Percentiles rank a stretch among this genome's conserved stretches.
Evolutionary conservation across 2,113 vertebrate genomes (phyloP).

Genomic region (Ageneiosus marmoratus): DNA sequence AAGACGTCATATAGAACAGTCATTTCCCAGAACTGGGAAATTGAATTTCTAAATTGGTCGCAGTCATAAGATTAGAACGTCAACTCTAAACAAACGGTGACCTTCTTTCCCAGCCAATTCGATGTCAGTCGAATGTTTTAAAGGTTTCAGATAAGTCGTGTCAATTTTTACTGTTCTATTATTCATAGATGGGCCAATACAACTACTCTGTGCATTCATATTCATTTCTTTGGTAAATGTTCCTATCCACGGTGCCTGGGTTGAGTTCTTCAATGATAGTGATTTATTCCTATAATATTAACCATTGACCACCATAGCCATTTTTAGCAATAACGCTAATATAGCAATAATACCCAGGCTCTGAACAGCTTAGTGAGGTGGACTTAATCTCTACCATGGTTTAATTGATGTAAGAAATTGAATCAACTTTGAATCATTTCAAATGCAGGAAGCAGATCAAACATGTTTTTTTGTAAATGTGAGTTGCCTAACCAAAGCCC

Average conservation of each 20-base stretch:
- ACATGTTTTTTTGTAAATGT: not conserved
- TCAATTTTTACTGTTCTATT: not conserved
- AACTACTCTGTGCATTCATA: not conserved
- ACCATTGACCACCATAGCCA: not conserved
- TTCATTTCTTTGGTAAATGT: not conserved
- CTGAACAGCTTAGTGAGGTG: not conserved
- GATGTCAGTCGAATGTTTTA: not conserved
- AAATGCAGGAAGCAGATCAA: not conserved
- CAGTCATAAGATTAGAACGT: constrained; percentile 37
- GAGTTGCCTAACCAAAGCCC: not conserved
- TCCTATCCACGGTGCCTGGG: not conserved
- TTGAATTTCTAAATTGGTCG: constrained; percentile 46
- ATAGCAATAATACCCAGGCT: not conserved
- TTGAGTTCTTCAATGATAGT: not conserved
- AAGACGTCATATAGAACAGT: constrained; percentile 44
- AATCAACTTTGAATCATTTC: not conserved
- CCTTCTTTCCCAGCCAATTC: constrained; percentile 4
- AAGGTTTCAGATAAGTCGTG: not conserved
- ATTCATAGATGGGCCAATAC: not conserved
- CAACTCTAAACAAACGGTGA: constrained; percentile 1
- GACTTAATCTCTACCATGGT: not conserved
- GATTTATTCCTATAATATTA: not conserved
- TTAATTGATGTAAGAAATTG: not conserved
- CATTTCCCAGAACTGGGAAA: constrained; percentile 47
- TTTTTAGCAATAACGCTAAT: not conserved